These are phyloP conservation scores for Acanthosepion pharaonis DNA, from an alignment of 2,888 invertebrate genomes.

Conservation along the genomic window DNA sequence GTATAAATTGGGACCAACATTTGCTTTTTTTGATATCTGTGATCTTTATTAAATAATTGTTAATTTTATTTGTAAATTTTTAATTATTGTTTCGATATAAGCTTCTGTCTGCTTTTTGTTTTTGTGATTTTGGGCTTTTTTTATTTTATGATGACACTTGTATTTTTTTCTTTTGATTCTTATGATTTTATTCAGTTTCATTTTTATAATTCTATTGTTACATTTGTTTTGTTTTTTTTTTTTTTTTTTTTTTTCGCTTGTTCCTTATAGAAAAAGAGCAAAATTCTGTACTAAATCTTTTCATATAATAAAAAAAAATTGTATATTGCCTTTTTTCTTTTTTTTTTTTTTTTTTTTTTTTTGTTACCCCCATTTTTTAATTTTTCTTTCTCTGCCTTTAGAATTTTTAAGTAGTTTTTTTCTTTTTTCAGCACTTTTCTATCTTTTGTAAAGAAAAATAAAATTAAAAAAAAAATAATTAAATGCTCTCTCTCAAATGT, in stretches of 20 bases:
- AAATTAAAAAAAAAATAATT: too few species aligned
- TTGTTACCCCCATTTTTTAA: not conserved
- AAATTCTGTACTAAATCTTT: constrained; percentile 20
- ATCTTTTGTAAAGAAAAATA: not conserved
- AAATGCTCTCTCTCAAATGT: too few species aligned
- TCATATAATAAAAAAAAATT: constrained; percentile 23
- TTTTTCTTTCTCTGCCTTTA: not conserved
- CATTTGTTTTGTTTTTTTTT: not conserved
- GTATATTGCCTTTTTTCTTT: not conserved
- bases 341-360: too few species aligned
- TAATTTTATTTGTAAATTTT: not conserved
- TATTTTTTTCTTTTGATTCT: not conserved
- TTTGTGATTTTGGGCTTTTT: not conserved
- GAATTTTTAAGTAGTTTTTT: not conserved
- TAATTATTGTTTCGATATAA: not conserved
- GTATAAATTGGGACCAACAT: constrained; percentile 12
- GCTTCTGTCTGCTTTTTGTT: not conserved
- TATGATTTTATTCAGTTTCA: not conserved
- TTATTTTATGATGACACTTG: not conserved
- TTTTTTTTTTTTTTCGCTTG: not conserved
- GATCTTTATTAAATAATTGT: not conserved
- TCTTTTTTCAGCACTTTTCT: not conserved
- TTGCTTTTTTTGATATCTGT: not conserved
- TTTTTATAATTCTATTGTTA: constrained; percentile 8
- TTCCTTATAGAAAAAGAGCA: not conserved